These are phyloP conservation scores for Sebastes taczanowskii DNA, from an alignment of 2,797 vertebrate species.

Conservation along the genomic window DNA sequence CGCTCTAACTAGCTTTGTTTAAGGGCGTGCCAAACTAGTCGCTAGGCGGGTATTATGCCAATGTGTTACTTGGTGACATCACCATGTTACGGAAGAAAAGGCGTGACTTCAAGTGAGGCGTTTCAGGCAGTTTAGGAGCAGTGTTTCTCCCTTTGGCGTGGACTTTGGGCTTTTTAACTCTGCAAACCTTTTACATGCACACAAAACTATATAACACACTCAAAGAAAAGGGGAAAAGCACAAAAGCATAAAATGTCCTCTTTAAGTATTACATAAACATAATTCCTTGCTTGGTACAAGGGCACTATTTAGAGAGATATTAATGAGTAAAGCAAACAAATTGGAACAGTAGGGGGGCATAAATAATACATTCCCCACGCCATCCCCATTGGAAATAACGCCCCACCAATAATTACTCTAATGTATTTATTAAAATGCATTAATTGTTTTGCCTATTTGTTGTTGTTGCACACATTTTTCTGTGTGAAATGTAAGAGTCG, in stretches of 20 bases:
- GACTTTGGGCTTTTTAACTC: background rate
- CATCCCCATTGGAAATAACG: background rate
- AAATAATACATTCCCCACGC: background rate
- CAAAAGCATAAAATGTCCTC: background rate
- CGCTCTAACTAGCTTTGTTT: too few relatives aligned
- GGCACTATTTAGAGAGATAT: background rate
- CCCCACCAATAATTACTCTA: background rate
- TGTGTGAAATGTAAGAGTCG: background rate
- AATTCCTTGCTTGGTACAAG: background rate
- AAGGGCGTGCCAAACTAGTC: fast-evolving
- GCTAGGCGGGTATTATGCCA: too few relatives aligned
- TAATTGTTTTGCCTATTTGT: background rate
- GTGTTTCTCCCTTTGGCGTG: too few relatives aligned
- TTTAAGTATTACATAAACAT: background rate
- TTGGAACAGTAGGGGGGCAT: background rate
- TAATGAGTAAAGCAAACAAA: background rate
- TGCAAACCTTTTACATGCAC: too few relatives aligned
- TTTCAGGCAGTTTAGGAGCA: too few relatives aligned
- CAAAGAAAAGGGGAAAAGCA: too few relatives aligned
- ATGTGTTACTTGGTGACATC: too few relatives aligned
- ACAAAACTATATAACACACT: background rate
- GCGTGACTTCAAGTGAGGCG: fast-evolving
- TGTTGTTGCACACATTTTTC: background rate
- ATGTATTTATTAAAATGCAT: background rate
- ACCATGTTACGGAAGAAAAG: too few relatives aligned